A percentile compares a stretch with the other conserved stretches of the same genome.
Conservation (phyloP, 2,888 invertebrate genomes). For the Rhagium mordax region DNA sequence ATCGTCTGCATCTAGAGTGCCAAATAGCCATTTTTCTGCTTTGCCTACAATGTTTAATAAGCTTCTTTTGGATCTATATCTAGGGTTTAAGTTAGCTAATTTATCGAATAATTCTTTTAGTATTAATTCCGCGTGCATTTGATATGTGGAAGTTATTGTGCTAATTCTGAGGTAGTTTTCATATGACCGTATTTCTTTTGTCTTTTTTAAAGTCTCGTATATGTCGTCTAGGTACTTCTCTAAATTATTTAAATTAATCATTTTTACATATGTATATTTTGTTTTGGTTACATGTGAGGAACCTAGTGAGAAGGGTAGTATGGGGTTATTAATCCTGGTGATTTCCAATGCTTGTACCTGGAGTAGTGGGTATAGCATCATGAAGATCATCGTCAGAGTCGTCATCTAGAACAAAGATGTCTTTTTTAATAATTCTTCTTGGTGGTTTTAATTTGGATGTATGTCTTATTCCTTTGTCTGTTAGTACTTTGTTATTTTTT, state of each 20-base stretch:
- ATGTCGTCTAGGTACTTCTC: not conserved
- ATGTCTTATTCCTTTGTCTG: not conserved
- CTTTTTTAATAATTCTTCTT: not conserved
- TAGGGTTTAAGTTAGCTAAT: not conserved
- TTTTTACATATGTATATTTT: not conserved
- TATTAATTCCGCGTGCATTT: not conserved
- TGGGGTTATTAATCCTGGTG: not conserved
- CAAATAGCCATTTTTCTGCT: not conserved
- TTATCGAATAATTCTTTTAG: not conserved
- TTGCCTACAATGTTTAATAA: not conserved
- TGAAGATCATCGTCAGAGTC: not conserved
- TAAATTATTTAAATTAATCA: not conserved
- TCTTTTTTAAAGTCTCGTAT: not conserved
- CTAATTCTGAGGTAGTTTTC: not conserved
- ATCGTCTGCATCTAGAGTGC: not conserved
- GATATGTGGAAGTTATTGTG: not conserved
- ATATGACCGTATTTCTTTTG: not conserved
- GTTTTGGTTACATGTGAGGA: not conserved
- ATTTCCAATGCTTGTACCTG: not conserved
- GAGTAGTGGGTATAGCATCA: not conserved
- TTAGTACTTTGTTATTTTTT: not conserved
- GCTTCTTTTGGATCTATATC: not conserved
- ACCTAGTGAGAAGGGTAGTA: not conserved
- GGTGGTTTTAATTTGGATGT: not conserved
- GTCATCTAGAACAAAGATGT: not conserved